Evolutionary conservation across 2,888 invertebrate genomes (phyloP), one percentile per base, ranked within the genome.

Genomic region (Esperia sulphurella): DNA sequence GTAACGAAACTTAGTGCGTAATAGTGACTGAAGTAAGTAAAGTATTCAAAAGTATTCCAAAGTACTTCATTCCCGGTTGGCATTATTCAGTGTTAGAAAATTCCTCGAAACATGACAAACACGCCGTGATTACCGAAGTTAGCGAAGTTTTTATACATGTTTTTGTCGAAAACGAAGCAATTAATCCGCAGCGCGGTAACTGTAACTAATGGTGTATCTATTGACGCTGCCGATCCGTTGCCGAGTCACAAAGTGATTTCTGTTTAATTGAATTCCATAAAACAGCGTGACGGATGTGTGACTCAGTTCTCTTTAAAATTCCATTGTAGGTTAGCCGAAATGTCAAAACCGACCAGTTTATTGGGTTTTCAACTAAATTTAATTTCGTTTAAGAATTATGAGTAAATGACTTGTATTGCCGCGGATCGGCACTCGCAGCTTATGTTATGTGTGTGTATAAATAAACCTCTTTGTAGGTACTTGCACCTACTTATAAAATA

Each of bases 201-300:
- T 72, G 72, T 71, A 62, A 66, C 71, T 67, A 73, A 75, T 71
- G 59, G 62, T 49, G 50, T 54, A 51, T 57, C 44, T 44, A 43
- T 49, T 49, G 45, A 48, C 59, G 62, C 64, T 59, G 59, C 54
- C 50, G 54, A 49, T 53, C 54, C 50, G 54, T 49, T 53, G 59
- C 51, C 55, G 53, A 63, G 58, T 65, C 62, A 56, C 59, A 55
- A 50, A 55, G 57, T 50, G 58, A 61, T 62, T 49, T 61, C 57
- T 56, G 54, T 62, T 59, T 68, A 69, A 74, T 74, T 69, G 68
- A 69, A 68, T 70, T 61, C 65, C 60, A 58, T 62, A 63, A 71
- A 69, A 59, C 54, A 61, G 59, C 65, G 62, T 60, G 57, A 53
- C 64, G 58, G 65, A 68, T 65, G 63, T 63, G 59, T 67, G 59